Base-by-base conservation (phyloP, 2,797 vertebrate genomes). In the Enteromius thamalakanensis region DNA sequence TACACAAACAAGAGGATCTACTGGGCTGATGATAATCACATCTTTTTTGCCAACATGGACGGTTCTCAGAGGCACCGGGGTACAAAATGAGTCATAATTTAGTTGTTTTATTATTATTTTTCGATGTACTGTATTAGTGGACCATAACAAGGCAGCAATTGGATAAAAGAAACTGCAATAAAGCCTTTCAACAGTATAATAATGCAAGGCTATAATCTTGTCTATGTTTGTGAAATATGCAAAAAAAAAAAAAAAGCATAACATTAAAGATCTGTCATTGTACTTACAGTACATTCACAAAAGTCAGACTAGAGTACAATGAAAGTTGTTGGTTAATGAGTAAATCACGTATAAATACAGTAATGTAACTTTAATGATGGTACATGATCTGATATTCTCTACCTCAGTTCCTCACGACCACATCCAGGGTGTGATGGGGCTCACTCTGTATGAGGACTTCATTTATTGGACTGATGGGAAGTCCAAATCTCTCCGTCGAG, bases 391-490 rank as follows among this genome's bases (percentile, higher is more conserved):
- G 89, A 87, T 90, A 81, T 93, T 86, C 93, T 90, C 86, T 86
- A 93, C 94, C 93, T 72, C 94, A 99, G 98, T 99, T 83, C 96
- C 96, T 90, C 96, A 96, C 85, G 96, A 97, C 90, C 97, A 99
- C 90, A 96, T 99, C 92, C 96, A 96, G 84, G 97, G 97, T 71
- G 98, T 99, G 91, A 98, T 99, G 94, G 97, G 97, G 2, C 94
- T 99, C 90, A 97, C 97, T 5, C 89, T 99, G 93, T 99, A 99
- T 91, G 98, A 99, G 92, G 98, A 99, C 94, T 99, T 97, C 92
- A 92, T 99, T 90, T 99, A 99, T 90, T 99, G 98, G 98, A 99
- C 97, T 58, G 98, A 99, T 2, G 97, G 97, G 82, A 99, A 99
- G 95, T 98, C 97, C 91, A 99, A 99, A 90, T 98, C 98, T 10